Evolutionary conservation across 2,888 invertebrate genomes (phyloP).

Genomic region (Cantharis lateralis): DNA sequence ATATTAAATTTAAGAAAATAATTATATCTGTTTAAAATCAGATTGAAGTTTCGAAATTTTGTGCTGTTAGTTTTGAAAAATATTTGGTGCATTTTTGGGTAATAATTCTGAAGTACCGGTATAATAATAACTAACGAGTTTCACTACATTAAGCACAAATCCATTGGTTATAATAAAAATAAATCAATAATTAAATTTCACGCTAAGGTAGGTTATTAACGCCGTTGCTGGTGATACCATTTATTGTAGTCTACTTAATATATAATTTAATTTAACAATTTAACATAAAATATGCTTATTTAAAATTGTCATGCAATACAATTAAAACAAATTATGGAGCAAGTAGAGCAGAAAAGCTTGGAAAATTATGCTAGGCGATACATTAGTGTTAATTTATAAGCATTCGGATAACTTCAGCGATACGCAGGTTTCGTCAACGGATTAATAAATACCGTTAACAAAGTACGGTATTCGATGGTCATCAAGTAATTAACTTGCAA

Average conservation of each 20-base stretch:
- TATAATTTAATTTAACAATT: neutral
- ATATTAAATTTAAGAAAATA: neutral
- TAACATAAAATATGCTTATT: neutral
- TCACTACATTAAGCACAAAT: neutral
- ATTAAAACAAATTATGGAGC: neutral
- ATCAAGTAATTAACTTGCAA: conserved; percentile 32
- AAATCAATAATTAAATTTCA: neutral
- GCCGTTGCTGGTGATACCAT: neutral
- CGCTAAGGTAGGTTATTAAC: neutral
- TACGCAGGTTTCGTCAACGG: conserved; percentile 24
- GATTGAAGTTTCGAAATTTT: neutral
- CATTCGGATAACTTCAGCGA: neutral
- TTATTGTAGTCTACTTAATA: neutral
- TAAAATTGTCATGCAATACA: conserved; percentile 1
- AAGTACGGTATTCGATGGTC: conserved; percentile 40
- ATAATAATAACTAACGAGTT: neutral
- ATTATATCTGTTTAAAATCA: neutral
- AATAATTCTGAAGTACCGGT: neutral
- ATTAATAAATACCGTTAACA: conserved; percentile 42
- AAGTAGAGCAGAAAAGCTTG: neutral
- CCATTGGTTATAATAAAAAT: neutral
- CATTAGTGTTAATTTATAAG: neutral
- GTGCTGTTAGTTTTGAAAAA: too few relatives aligned
- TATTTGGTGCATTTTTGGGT: neutral
- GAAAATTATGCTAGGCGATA: neutral